Percentiles rank a stretch among this genome's conserved stretches.
phyloP scores from a whole-genome alignment of 2,113 vertebrate species.

The Otis tarda region DNA sequence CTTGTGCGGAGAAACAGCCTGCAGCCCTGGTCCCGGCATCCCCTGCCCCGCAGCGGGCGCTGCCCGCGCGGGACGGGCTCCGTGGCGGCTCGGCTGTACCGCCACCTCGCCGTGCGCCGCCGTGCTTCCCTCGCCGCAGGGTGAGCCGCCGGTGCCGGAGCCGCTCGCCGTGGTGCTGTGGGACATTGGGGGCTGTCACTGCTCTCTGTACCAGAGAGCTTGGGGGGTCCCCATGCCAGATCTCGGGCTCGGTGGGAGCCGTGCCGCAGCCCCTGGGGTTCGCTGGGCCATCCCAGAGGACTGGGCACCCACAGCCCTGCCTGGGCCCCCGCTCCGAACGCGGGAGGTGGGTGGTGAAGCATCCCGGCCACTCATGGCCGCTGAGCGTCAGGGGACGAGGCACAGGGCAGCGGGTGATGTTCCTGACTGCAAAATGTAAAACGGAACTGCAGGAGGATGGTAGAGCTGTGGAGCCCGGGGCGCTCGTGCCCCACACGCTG shows the following conservation, averaged over 20 bases:
- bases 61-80: not conserved
- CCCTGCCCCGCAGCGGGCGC: not conserved
- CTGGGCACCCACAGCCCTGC: not conserved
- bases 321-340: accelerated
- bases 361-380: accelerated
- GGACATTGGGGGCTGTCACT: not conserved
- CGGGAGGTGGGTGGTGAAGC: not conserved
- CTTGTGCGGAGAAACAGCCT: not conserved
- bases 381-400: accelerated
- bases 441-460: not conserved
- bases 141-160: accelerated
- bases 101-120: not conserved
- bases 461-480: not conserved
- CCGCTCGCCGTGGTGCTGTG: accelerated
- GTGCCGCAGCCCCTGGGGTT: not conserved
- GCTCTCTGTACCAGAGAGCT: not conserved
- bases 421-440: not conserved
- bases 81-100: accelerated
- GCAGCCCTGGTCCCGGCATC: not conserved
- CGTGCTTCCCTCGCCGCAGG: accelerated
- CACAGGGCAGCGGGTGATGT: not conserved
- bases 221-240: too few species aligned
- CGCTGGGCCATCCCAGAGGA: too few species aligned
- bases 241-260: accelerated
- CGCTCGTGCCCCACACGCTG: too few species aligned